These are phyloP conservation scores for Ptilodon capucinus DNA, from an alignment of 2,888 invertebrate species.

Conservation along the genomic window DNA sequence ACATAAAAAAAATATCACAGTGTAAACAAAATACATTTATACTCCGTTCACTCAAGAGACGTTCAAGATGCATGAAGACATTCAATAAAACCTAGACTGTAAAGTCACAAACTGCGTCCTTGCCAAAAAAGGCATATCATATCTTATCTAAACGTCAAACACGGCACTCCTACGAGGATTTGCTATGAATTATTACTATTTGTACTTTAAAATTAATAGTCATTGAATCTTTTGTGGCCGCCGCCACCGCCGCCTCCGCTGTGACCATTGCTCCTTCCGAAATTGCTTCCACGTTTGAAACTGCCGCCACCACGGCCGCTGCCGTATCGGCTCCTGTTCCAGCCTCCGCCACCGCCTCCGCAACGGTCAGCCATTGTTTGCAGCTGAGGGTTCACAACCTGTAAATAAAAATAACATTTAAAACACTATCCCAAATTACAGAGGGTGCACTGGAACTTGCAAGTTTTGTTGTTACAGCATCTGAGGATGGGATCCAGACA, in stretches of 20 bases:
- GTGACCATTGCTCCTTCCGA: slow-evolving; percentile 66
- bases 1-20: slow-evolving; percentile 75
- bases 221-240: slow-evolving; percentile 72
- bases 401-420: slow-evolving; percentile 36
- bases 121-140: slow-evolving; percentile 46
- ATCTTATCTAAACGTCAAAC: slow-evolving; percentile 52
- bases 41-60: slow-evolving; percentile 29
- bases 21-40: slow-evolving; percentile 58
- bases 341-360: slow-evolving; percentile 84
- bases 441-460: no score
- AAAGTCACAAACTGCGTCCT: slow-evolving; percentile 49
- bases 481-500: slow-evolving; percentile 91
- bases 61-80: slow-evolving; percentile 33
- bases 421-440: neutral
- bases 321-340: slow-evolving; percentile 79
- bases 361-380: slow-evolving; percentile 89
- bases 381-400: slow-evolving; percentile 93
- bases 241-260: slow-evolving; percentile 64
- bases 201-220: slow-evolving; percentile 60
- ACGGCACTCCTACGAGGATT: slow-evolving; percentile 70
- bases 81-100: slow-evolving; percentile 46
- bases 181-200: slow-evolving; percentile 45
- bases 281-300: slow-evolving; percentile 73
- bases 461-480: slow-evolving; percentile 85
- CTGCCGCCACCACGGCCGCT: slow-evolving; percentile 74